Evolutionary conservation across 2,888 invertebrate species (phyloP), one percentile per base, ranked within the genome.

Genomic region (Diaphora mendica): DNA sequence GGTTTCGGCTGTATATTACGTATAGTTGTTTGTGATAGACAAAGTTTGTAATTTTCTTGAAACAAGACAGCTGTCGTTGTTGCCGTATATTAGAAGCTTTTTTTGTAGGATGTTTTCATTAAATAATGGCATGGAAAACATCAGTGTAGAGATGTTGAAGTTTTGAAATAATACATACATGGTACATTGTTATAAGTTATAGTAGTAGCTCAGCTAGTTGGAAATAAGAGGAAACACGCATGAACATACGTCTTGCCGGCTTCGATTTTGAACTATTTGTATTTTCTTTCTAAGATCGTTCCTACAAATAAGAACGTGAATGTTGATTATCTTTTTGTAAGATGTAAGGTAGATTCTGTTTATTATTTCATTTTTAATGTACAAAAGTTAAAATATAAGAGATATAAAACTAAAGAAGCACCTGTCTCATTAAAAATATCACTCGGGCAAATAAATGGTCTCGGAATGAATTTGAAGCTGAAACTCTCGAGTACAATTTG

Each of bases 1-100:
- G 83, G 84, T 85, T 87, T 84, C 83, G 83, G 80, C 82, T 83
- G 85, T 85, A 35, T 73, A 81, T 2, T 42, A 42, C n/a, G 33
- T 68, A 68, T 39, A 83, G 80, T 80, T 84, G 79, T 82, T 84
- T 80, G 77, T 80, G 42, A 66, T 59, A 78, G 83, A 82, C 78
- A 81, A 79, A 81, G 82, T 82, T 83, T 79, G 77, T 81, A 82
- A 86, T 82, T 81, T 78, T 76, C 73, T 48, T 64, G 51, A 68
- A n/a, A 67, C 72, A 68, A 55, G 39, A 35, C 30, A 51, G 59
- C 39, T 64, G 23, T 69, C 15, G 26, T 30, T 77, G 65, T 55
- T 73, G 55, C 5, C 30, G 15, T 30, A 15, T 5, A 30, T 62
- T 68, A 30, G 44, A 65, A 68, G 64, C 7, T 39, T 33, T 35